These are phyloP conservation scores for Ceyx margarethae DNA, from an alignment of 2,113 vertebrate species.

Conservation along the genomic window DNA sequence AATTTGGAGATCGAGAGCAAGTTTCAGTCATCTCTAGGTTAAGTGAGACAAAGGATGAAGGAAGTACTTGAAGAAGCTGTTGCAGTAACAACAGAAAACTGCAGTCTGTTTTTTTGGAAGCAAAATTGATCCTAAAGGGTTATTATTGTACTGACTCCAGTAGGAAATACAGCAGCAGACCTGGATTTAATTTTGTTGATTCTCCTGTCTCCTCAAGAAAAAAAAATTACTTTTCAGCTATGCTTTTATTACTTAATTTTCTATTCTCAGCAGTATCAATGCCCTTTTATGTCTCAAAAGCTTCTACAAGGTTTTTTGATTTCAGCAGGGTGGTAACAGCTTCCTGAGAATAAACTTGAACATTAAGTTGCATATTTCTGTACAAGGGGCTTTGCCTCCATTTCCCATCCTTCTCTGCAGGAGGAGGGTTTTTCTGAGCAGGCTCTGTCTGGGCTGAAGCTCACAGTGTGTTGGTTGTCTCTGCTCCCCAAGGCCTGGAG, in stretches of 20 bases:
- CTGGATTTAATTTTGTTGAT: neutral
- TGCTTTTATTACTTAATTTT: neutral
- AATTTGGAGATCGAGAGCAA: neutral
- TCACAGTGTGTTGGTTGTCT: neutral
- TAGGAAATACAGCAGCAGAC: neutral
- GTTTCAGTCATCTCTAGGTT: neutral
- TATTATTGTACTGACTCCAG: neutral
- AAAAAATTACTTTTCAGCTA: neutral
- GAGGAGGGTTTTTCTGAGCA: neutral
- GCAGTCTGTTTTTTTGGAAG: neutral
- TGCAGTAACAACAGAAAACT: neutral
- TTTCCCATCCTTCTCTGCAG: neutral
- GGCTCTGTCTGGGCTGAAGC: neutral
- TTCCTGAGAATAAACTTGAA: neutral
- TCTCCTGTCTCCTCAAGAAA: neutral
- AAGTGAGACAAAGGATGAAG: neutral
- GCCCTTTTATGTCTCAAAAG: neutral
- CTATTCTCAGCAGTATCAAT: neutral
- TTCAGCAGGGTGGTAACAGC: neutral
- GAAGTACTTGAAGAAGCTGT: neutral
- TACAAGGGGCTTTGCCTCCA: neutral
- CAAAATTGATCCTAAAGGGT: neutral
- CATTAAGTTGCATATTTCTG: neutral
- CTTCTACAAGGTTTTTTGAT: neutral
- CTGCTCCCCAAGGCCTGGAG: fast-evolving